Conservation (phyloP, 2,797 vertebrate species). For the Darevskia nairensis region DNA sequence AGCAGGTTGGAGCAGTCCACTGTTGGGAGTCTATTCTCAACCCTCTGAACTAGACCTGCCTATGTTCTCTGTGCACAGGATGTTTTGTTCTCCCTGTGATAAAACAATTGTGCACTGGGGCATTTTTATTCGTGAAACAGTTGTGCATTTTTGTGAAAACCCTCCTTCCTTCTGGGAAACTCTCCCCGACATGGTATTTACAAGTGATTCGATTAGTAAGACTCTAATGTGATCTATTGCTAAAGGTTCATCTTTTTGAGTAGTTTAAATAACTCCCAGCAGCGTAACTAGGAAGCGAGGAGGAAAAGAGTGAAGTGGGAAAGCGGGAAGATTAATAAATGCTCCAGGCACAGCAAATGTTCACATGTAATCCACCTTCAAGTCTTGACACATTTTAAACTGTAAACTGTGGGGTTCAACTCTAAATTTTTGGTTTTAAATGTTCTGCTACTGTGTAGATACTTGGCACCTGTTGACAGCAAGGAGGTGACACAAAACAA, state of each 20-base stretch:
- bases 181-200: background rate
- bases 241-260: conserved; percentile 28
- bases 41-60: background rate
- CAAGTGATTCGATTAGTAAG: conserved; percentile 38
- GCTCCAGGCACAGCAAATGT: conserved; percentile 46
- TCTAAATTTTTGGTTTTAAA: conserved; percentile 64
- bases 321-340: conserved; percentile 62
- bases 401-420: conserved; percentile 26
- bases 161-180: conserved; percentile 3
- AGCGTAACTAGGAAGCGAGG: conserved; percentile 58
- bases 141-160: conserved; percentile 38
- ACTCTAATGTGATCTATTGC: background rate
- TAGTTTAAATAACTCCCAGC: conserved; percentile 32
- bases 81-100: background rate
- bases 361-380: conserved; percentile 50
- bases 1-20: no score
- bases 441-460: conserved; percentile 5
- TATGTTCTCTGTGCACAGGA: background rate
- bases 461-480: background rate
- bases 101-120: background rate
- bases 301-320: conserved; percentile 54
- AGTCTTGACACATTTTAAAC: conserved; percentile 49
- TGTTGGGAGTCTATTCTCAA: background rate
- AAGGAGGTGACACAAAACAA: conserved; percentile 10
- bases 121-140: no score